Percentiles rank a stretch among this genome's conserved stretches.
Evolutionary conservation across 1,140 invertebrate species (phyloP).

Genomic region (Diuraphis noxia): DNA sequence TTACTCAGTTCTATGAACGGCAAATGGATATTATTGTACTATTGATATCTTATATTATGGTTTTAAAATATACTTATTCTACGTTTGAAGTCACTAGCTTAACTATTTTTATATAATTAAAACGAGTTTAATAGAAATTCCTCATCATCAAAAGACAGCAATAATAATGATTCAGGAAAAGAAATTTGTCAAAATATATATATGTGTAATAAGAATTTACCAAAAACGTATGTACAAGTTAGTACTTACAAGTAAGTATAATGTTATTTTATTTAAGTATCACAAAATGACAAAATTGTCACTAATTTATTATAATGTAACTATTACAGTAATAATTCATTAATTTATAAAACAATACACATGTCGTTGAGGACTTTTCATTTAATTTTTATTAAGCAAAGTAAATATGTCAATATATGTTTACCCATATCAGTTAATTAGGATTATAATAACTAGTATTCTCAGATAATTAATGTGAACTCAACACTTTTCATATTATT

Average conservation of each 20-base stretch:
- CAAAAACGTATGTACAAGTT: not conserved
- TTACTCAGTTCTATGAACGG: not conserved
- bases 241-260: too few species aligned
- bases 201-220: not conserved
- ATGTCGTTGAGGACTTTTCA: not conserved
- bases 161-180: not conserved
- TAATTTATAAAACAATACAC: not conserved
- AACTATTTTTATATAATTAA: not conserved
- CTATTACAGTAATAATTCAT: not conserved
- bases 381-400: constrained; percentile 9
- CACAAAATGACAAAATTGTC: not conserved
- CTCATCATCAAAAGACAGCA: not conserved
- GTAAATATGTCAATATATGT: constrained; percentile 18
- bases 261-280: not conserved
- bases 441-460: not conserved
- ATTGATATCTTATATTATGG: not conserved
- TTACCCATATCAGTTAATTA: not conserved
- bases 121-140: not conserved
- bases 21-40: not conserved
- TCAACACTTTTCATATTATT: not conserved
- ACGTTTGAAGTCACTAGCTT: not conserved
- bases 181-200: not conserved
- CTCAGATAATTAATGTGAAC: constrained; percentile 8
- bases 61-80: not conserved
- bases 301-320: not conserved